Conservation (phyloP, 2,113 vertebrate genomes). For the Podarcis raffonei region DNA sequence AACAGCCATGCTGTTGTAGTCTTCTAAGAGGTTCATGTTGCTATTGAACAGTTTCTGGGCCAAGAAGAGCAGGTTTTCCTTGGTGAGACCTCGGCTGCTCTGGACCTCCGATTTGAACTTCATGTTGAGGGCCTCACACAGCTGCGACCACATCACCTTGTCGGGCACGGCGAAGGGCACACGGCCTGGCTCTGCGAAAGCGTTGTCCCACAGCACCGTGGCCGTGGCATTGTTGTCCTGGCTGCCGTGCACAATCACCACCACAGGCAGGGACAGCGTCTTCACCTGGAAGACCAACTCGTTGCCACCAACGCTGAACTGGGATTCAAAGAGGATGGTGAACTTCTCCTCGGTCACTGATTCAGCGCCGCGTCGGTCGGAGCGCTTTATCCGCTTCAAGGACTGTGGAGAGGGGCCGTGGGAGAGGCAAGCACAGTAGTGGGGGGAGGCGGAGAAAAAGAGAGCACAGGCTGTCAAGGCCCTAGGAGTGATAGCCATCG, state of each 20-base stretch:
- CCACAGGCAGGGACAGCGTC: conserved; percentile 95
- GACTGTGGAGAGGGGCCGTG: conserved; percentile 75
- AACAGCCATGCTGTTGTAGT: conserved; percentile 90
- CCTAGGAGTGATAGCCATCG: neutral
- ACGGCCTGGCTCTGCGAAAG: conserved; percentile 92
- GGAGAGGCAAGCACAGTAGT: rapidly evolving
- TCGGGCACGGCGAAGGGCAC: conserved; percentile 94
- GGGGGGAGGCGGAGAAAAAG: neutral
- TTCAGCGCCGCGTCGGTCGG: conserved; percentile 91
- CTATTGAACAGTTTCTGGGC: conserved; percentile 95
- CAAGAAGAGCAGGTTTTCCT: conserved; percentile 94
- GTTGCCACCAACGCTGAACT: conserved; percentile 95
- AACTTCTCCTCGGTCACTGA: conserved; percentile 98
- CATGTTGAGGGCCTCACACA: conserved; percentile 96
- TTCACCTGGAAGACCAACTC: conserved; percentile 98
- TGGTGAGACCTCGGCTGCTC: conserved; percentile 90
- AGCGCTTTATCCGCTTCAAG: conserved; percentile 95
- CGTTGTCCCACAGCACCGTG: conserved; percentile 97
- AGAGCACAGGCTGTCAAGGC: neutral
- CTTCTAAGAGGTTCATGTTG: conserved; percentile 87
- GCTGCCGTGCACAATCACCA: conserved; percentile 96
- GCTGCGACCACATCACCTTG: conserved; percentile 83
- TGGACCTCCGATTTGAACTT: conserved; percentile 97
- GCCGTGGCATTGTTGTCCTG: conserved; percentile 98
- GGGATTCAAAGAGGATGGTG: conserved; percentile 96